Conservation (phyloP, 2,888 invertebrate species). For the Lycophotia porphyrea region DNA sequence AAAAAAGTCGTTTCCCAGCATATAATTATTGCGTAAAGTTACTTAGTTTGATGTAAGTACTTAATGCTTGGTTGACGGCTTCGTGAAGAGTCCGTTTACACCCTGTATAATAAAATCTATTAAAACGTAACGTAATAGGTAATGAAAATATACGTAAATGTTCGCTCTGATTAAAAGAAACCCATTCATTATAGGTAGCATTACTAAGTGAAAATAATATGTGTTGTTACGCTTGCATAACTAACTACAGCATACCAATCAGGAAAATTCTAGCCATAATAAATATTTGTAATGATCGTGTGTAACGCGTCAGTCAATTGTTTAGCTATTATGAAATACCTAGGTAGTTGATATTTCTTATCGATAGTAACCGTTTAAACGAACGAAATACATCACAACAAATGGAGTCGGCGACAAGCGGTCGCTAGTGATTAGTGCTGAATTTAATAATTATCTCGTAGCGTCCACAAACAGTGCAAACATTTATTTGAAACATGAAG, state of each 20-base stretch:
- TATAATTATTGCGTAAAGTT: too few relatives aligned
- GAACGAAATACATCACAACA: conserved; percentile 55
- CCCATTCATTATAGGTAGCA: conserved; percentile 28
- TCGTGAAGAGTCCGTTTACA: too few relatives aligned
- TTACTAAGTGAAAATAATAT: conserved; percentile 46
- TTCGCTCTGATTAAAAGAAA: conserved; percentile 34
- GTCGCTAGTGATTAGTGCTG: conserved; percentile 51
- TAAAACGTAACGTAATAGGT: neutral
- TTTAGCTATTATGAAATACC: conserved; percentile 6
- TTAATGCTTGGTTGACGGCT: too few relatives aligned
- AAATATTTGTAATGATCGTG: conserved; percentile 39
- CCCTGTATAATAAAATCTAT: neutral
- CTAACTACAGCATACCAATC: conserved; percentile 14
- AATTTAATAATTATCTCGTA: conserved; percentile 46
- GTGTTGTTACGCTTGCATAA: conserved; percentile 43
- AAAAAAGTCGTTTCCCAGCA: too few relatives aligned
- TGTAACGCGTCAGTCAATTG: conserved; percentile 13
- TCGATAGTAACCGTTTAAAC: conserved; percentile 47
- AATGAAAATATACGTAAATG: conserved; percentile 20
- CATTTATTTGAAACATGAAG: conserved; percentile 58
- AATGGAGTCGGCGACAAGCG: conserved; percentile 29
- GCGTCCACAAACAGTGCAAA: conserved; percentile 52
- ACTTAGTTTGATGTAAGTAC: too few relatives aligned
- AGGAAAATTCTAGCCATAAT: conserved; percentile 11
- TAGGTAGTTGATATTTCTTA: conserved; percentile 46